Percentiles rank a stretch among this genome's conserved stretches.
These are phyloP conservation scores for Echinarachnius parma DNA, from an alignment of 53 echinoderm and acorn worm species.

Conservation along the genomic window DNA sequence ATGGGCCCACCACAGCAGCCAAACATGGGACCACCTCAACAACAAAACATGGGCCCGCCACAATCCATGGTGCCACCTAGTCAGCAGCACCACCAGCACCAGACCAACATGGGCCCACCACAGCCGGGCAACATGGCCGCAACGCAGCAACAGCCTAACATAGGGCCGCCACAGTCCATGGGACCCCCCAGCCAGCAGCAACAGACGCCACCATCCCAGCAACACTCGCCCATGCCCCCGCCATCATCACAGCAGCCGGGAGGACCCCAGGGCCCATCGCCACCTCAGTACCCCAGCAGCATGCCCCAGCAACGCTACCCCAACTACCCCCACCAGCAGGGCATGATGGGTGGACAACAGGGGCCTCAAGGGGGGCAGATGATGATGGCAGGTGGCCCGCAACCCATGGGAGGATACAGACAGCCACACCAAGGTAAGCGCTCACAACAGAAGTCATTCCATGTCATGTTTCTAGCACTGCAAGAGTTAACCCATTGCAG, in stretches of 20 bases:
- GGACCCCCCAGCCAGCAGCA: slow-evolving; percentile 43
- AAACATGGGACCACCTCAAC: not conserved
- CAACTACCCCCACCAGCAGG: slow-evolving; percentile 50
- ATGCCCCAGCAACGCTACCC: slow-evolving; percentile 56
- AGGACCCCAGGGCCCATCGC: slow-evolving; percentile 21
- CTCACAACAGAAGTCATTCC: too few species aligned
- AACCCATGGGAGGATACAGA: slow-evolving; percentile 56
- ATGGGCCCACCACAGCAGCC: not conserved
- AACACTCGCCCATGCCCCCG: slow-evolving; percentile 22
- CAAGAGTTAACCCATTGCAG: too few species aligned
- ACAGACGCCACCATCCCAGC: slow-evolving; percentile 25
- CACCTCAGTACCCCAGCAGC: slow-evolving; percentile 59
- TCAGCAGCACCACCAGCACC: slow-evolving; percentile 50
- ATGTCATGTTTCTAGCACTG: too few species aligned
- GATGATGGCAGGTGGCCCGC: slow-evolving; percentile 60
- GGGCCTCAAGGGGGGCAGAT: slow-evolving; percentile 66
- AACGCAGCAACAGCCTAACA: slow-evolving; percentile 1
- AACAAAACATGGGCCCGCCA: slow-evolving; percentile 24
- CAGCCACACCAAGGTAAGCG: slow-evolving; percentile 57
- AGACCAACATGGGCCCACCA: slow-evolving; percentile 47
- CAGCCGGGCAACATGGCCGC: slow-evolving; percentile 16
- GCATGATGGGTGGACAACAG: slow-evolving; percentile 59
- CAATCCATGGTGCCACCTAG: slow-evolving; percentile 31
- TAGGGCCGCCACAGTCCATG: slow-evolving; percentile 38
- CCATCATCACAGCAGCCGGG: slow-evolving; percentile 15